Evolutionary conservation across 2,797 vertebrate species (phyloP), one percentile per base, ranked within the genome.

Genomic region (Gymnothorax reevesii): DNA sequence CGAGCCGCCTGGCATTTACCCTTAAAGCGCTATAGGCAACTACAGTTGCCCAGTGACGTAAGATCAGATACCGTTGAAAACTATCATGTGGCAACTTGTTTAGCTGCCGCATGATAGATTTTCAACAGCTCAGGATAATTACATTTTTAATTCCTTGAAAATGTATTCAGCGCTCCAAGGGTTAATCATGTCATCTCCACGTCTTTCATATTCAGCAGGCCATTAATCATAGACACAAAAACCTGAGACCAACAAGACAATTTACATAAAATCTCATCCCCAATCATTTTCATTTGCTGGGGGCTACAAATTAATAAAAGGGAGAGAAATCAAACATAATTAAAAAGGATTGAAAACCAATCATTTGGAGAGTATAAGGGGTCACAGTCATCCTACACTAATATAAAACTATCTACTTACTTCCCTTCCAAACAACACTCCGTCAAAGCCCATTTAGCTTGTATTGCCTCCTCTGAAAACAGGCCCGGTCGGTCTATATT

Each of bases 211-310:
- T 4, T 22, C 42, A 55, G 64, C 69, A 64, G 62, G 82, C 62
- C 86, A 87, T 90, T 85, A 85, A 89, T 89, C 88, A 88, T 73
- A 42, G 57, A 33, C 7, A 69, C 55, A 73, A 77, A 86, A 15
- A 12, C 49, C 75, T 6, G 17, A 83, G 17, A 33, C 73, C 80
- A 66, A 66, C 82, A 66, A 15, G 77, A 88, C 27, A n/a, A 88
- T 85, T 85, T 88, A 86, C 85, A 84, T 85, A 57, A 62, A 73
- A 66, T 80, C 82, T 87, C 82, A 83, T 83, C 73, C 84, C 60
- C 83, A 86, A 71, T 49, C 49, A 54, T n/a, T 75, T 62, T 83
- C 82, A 87, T 73, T 57, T 57, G 83, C 88, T 80, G 10, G 77
- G 49, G 77, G 77, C 54, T 54, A 80, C 49, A n/a, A 20, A 54